Evolutionary conservation across 1,140 invertebrate species (phyloP).

Genomic region (Metopolophium dirhodum): DNA sequence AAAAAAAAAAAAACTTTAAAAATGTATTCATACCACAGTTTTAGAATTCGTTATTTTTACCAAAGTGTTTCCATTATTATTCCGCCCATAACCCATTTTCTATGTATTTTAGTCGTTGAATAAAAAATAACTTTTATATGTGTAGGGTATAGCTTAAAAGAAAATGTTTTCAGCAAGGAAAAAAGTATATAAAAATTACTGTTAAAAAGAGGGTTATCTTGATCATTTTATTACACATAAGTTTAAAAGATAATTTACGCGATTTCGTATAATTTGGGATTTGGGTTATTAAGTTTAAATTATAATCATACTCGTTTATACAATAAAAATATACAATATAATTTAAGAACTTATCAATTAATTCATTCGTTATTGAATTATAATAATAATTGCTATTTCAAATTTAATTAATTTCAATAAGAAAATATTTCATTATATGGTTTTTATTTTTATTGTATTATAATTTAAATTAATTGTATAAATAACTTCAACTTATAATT

Average conservation of each 20-base stretch:
- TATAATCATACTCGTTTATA: not conserved
- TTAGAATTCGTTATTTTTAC: conserved; percentile 15
- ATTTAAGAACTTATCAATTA: not conserved
- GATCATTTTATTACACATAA: not conserved
- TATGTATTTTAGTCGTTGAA: not conserved
- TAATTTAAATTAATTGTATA: not conserved
- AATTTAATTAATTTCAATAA: not conserved
- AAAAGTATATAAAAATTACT: not conserved
- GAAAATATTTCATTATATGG: not conserved
- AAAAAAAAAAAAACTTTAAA: not conserved
- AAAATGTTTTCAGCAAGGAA: not conserved
- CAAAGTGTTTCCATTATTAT: conserved; percentile 48
- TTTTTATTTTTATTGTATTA: not conserved
- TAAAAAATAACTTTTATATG: not conserved
- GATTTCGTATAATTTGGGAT: not conserved
- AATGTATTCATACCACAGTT: not conserved
- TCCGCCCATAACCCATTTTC: conserved; percentile 45
- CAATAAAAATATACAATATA: not conserved
- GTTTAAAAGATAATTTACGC: not conserved
- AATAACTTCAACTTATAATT: not conserved
- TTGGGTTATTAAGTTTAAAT: not conserved
- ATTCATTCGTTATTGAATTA: not conserved
- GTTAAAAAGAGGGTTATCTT: not conserved
- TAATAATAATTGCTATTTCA: not conserved
- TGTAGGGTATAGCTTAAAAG: not conserved